These are phyloP conservation scores for Metacarcinus magister DNA, from an alignment of 2,888 invertebrate genomes.

Conservation along the genomic window DNA sequence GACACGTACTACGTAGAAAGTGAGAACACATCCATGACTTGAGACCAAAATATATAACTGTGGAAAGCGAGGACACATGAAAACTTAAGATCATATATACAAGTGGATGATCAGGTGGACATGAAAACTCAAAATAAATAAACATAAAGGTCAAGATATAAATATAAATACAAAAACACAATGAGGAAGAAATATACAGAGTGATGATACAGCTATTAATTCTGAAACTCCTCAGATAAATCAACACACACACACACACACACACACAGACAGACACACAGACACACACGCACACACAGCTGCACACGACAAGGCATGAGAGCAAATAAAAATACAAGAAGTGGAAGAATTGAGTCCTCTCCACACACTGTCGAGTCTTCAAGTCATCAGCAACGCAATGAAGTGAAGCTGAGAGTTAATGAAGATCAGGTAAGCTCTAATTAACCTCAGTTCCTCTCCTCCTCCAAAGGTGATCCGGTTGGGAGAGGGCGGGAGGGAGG, in stretches of 20 bases:
- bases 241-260: slow-evolving; percentile 4
- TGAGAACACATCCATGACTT: no score
- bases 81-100: no score
- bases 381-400: neutral
- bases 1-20: no score
- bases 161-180: no score
- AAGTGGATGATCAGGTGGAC: no score
- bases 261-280: slow-evolving; percentile 5
- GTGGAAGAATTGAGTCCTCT: neutral
- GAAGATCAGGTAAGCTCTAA: slow-evolving; percentile 1
- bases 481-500: neutral
- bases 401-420: neutral
- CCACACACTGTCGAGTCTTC: neutral
- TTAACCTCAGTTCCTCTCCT: neutral
- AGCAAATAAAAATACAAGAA: neutral
- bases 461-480: neutral
- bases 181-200: neutral
- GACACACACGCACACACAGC: neutral
- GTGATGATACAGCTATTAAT: no score
- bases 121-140: no score
- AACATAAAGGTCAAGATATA: no score
- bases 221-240: neutral
- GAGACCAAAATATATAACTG: no score
- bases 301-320: no score
- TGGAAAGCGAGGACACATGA: no score